Conservation (phyloP, 2,797 vertebrate species). For the Sparidentex hasta region DNA sequence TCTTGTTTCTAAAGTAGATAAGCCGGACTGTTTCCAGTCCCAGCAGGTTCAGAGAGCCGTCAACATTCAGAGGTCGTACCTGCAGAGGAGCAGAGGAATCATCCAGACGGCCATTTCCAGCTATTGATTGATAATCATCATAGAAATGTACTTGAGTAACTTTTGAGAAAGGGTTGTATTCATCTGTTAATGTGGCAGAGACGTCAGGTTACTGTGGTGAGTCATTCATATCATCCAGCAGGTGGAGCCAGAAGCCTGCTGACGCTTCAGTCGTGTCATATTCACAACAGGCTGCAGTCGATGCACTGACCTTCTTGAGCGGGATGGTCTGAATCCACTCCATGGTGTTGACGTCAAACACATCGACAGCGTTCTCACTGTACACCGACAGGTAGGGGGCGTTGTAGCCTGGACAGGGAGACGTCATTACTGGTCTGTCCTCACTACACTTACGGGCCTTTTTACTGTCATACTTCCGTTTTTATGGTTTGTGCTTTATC, state of each 20-base stretch:
- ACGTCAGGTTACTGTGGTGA: neutral
- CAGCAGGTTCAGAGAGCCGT: conserved; percentile 97
- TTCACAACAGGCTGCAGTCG: neutral
- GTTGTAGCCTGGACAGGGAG: conserved; percentile 91
- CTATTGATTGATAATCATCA: neutral
- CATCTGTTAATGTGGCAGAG: neutral
- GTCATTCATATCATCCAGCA: conserved; percentile 36
- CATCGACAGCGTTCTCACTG: conserved; percentile 96
- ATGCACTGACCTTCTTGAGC: conserved; percentile 92
- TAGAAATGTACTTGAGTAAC: neutral
- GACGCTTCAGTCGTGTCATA: neutral
- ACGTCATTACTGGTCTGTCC: neutral
- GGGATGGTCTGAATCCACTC: conserved; percentile 99
- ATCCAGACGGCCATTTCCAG: neutral
- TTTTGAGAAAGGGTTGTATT: neutral
- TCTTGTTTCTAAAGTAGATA: conserved; percentile 99
- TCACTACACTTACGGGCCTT: too few species aligned
- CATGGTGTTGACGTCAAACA: conserved; percentile 99
- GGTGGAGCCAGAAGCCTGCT: conserved; percentile 47
- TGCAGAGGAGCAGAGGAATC: conserved; percentile 62
- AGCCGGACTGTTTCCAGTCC: conserved; percentile 96
- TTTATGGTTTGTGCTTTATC: neutral
- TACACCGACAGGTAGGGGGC: conserved; percentile 98
- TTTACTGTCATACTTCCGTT: neutral
- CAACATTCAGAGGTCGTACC: conserved; percentile 96